Base-by-base conservation (phyloP, 2,888 invertebrate species). In the Cantharis rufa region DNA sequence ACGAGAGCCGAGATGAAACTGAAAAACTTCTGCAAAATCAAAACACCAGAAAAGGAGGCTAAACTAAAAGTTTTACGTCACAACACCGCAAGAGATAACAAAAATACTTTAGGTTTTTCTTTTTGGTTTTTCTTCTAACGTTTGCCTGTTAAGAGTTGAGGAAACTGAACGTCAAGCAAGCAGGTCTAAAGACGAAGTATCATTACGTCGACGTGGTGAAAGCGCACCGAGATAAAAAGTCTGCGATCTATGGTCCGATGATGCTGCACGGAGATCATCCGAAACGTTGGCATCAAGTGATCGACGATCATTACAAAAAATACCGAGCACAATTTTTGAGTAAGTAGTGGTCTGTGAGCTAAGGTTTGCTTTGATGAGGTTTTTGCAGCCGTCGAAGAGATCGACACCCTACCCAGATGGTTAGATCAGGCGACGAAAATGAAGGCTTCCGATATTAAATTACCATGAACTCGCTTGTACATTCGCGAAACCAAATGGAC, bases 181-280 rank as follows among this genome's bases (percentile, higher is more conserved):
- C 86, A 0, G 88, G 89, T 2, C 74, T 87, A 0, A 82, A 84
- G 1, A 85, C 84, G 24, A 89, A 87, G 77, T 90, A 90, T 82
- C 85, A 86, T 10, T 87, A 87, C 69, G 85, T 87, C 15, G 89
- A 90, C 79, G 88, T 91, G 1, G 86, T 90, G 16, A 86, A 89
- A 1, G 89, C 90, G 0, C 89, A 92, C 15, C 87, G 87, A 0
- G 90, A 92, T 81, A 91, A 90, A 61, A 88, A 91, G 24, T 93
- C 93, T 0, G 92, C 92, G 79, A 84, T 92, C 24, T 91, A 92
- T 85, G 93, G 91, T 0, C 93, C 94, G 0, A 86, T 92, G 28
- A 90, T 92, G 70, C 86, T 93, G 32, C 90, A 92, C 83, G 94
- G 94, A 0, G 91, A 91, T 81, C 91, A 93, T 89, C 92, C 93